Percentiles rank a stretch among this genome's conserved stretches.
Evolutionary conservation across 2,113 vertebrate genomes (phyloP).

Genomic region (Podarcis cretensis): DNA sequence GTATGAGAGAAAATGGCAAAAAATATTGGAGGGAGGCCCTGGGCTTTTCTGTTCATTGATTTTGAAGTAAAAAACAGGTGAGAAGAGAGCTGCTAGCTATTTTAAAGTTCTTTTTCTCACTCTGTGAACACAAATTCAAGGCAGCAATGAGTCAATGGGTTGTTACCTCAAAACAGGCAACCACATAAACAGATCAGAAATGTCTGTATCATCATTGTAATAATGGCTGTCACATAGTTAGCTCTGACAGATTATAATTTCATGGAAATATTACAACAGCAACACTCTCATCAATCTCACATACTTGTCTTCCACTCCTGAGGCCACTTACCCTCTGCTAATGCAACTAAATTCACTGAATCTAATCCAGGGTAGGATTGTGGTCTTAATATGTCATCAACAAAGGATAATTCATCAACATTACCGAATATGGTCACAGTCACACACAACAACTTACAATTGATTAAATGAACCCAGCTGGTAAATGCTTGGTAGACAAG

Average conservation of each 20-base stretch:
- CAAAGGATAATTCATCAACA: conserved; percentile 35
- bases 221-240: conserved; percentile 1
- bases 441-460: conserved; percentile 33
- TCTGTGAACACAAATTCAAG: neutral
- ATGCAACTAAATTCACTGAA: conserved; percentile 6
- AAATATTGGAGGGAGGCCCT: neutral
- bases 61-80: neutral
- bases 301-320: conserved; percentile 17
- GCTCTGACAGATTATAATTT: conserved; percentile 26
- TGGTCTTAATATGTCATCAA: conserved; percentile 15
- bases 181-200: neutral
- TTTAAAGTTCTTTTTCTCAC: neutral
- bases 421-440: conserved; percentile 50
- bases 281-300: neutral
- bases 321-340: conserved; percentile 19
- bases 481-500: conserved; percentile 55
- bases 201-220: neutral
- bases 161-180: neutral
- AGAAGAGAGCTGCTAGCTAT: neutral
- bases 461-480: conserved; percentile 47
- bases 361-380: neutral
- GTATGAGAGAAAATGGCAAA: neutral
- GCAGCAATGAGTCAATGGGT: too few species aligned
- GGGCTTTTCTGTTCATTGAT: neutral
- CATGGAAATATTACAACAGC: conserved; percentile 13